Conservation (phyloP, 2,113 vertebrate genomes). For the Lichenostomus cassidix region DNA sequence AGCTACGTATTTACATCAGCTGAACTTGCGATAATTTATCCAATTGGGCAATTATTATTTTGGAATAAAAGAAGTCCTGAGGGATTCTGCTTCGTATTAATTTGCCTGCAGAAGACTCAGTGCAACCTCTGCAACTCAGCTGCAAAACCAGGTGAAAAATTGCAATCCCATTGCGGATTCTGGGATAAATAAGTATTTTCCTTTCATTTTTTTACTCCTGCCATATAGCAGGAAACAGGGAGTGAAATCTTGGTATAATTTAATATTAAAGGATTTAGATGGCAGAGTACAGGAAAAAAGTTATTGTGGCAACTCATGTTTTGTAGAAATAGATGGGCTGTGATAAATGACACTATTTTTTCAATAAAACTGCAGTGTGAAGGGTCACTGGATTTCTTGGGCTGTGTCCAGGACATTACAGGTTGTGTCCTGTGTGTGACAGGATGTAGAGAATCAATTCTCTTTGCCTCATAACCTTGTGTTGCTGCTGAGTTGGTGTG, state of each 20-base stretch:
- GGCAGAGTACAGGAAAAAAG: not conserved
- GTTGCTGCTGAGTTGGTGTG: not conserved
- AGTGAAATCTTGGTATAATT: not conserved
- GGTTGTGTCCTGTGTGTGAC: not conserved
- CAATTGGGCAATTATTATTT: slow-evolving; percentile 8
- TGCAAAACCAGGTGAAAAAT: not conserved
- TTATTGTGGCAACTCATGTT: not conserved
- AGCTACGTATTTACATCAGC: slow-evolving; percentile 15
- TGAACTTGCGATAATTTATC: slow-evolving; percentile 41
- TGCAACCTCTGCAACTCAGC: not conserved
- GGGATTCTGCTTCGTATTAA: not conserved
- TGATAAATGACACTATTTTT: not conserved
- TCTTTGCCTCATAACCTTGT: not conserved
- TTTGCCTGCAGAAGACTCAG: not conserved
- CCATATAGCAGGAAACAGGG: not conserved
- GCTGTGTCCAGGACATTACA: not conserved
- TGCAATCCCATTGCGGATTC: not conserved
- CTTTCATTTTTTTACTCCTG: not conserved
- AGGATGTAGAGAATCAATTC: not conserved
- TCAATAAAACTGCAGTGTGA: not conserved
- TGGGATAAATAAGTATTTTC: not conserved
- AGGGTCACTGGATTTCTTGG: not conserved
- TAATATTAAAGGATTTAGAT: not conserved
- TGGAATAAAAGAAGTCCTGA: not conserved
- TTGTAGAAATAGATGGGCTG: not conserved